These are phyloP conservation scores for Proctacanthus coquilletti DNA, from an alignment of 1,140 invertebrate species.

Conservation along the genomic window DNA sequence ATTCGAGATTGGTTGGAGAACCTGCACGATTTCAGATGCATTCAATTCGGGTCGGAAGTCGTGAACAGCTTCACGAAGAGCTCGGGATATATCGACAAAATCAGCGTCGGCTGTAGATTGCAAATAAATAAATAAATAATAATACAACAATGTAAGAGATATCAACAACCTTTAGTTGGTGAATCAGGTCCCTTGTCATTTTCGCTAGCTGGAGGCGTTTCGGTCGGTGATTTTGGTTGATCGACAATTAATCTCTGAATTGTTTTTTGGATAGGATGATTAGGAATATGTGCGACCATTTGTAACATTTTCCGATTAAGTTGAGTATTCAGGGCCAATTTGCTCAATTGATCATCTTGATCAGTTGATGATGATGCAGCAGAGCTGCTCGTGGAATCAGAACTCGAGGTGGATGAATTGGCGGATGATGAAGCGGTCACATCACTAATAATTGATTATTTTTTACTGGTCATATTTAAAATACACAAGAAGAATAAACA, in stretches of 20 bases:
- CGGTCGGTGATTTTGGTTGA: constrained; percentile 28
- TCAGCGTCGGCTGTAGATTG: constrained; percentile 16
- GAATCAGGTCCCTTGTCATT: constrained; percentile 6
- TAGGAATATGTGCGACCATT: constrained; percentile 6
- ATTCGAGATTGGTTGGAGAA: constrained; percentile 21
- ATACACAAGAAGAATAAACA: too few relatives aligned
- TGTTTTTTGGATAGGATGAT: constrained; percentile 3
- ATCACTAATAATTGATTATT: too few relatives aligned
- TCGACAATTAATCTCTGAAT: constrained; percentile 25
- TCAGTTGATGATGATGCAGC: not conserved
- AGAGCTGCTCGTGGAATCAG: not conserved
- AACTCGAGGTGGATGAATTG: constrained; percentile 8
- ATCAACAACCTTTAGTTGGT: constrained; percentile 17
- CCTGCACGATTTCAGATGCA: constrained; percentile 20
- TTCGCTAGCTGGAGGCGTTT: constrained; percentile 20
- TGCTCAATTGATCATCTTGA: not conserved
- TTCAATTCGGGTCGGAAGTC: constrained; percentile 21
- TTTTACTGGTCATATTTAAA: too few relatives aligned
- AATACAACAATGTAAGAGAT: too few relatives aligned
- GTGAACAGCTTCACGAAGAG: constrained; percentile 6
- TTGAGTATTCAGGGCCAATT: not conserved
- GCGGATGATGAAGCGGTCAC: too few relatives aligned
- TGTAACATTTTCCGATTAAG: constrained; percentile 3
- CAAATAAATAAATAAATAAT: too few relatives aligned
- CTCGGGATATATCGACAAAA: constrained; percentile 8